A percentile compares a stretch with the other conserved stretches of the same genome.
These are phyloP conservation scores for Psittacula derbiana DNA, from an alignment of 2,797 vertebrate genomes.

Conservation along the genomic window DNA sequence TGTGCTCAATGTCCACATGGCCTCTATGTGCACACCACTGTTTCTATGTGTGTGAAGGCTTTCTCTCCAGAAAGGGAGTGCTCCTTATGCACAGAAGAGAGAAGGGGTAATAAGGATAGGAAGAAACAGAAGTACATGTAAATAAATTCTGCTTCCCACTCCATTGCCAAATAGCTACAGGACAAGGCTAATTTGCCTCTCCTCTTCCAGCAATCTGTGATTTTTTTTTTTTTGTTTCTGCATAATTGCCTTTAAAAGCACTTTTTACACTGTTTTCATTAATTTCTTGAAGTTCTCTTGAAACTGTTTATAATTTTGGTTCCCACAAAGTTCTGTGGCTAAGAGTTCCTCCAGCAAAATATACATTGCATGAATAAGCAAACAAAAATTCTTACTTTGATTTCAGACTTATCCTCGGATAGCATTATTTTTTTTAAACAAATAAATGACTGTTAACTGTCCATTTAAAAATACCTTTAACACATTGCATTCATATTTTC, in stretches of 20 bases:
- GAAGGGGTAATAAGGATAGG: background rate
- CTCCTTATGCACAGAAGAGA: rapidly evolving
- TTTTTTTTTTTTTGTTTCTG: background rate
- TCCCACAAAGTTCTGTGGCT: background rate
- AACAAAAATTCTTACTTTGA: background rate
- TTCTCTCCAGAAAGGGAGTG: background rate
- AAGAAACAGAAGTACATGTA: background rate
- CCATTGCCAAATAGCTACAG: background rate
- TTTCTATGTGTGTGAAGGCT: background rate
- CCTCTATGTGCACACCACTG: rapidly evolving
- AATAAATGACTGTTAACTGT: background rate
- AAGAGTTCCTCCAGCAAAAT: background rate
- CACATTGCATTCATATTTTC: background rate
- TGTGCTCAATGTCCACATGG: no score
- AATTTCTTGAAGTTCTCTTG: background rate
- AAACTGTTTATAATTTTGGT: background rate
- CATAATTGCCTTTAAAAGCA: background rate
- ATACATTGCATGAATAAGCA: background rate
- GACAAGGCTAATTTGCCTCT: background rate
- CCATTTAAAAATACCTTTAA: background rate
- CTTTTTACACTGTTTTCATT: background rate
- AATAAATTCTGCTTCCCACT: background rate
- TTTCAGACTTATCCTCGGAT: background rate
- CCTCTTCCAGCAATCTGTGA: background rate
- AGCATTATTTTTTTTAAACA: background rate